Percentiles rank a stretch among this genome's conserved stretches.
Evolutionary conservation across 2,797 vertebrate species (phyloP).

Genomic region (Parotocinclus haroldoi): DNA sequence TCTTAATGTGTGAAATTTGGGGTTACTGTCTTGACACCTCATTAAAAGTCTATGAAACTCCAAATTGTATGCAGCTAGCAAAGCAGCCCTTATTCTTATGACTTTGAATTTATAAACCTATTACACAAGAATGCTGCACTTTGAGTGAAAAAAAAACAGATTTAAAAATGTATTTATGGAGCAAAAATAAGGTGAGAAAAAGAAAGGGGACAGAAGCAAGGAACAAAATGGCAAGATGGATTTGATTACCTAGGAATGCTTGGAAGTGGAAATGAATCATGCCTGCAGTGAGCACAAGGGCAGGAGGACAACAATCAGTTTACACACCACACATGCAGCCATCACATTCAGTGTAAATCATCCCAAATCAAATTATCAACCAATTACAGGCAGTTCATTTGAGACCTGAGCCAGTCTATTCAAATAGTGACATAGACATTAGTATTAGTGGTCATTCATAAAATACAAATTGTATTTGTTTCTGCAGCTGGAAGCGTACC

Average conservation of each 20-base stretch:
- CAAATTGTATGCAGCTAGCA: too few species aligned
- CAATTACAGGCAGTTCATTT: conserved; percentile 9
- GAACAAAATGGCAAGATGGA: conserved; percentile 31
- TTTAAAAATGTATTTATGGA: background rate
- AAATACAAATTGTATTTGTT: background rate
- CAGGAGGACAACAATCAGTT: conserved; percentile 61
- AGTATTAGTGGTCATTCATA: background rate
- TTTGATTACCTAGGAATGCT: conserved; percentile 94
- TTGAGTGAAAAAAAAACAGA: too few species aligned
- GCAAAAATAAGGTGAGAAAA: conserved; percentile 1
- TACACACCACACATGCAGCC: conserved; percentile 43
- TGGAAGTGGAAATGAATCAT: conserved; percentile 94
- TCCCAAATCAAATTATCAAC: conserved; percentile 8
- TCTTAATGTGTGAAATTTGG: too few species aligned
- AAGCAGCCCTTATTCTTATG: too few species aligned
- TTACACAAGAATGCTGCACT: too few species aligned
- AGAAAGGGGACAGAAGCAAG: conserved; percentile 1
- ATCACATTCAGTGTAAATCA: conserved; percentile 12
- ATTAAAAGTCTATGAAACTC: too few species aligned
- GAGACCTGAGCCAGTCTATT: background rate
- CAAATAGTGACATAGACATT: background rate
- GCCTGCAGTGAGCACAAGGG: conserved; percentile 85
- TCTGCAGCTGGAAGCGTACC: too few species aligned
- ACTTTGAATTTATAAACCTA: too few species aligned
- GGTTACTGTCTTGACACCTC: too few species aligned